These are phyloP conservation scores for Drosophila bocki DNA, from an alignment of 1,140 invertebrate species.

Conservation along the genomic window DNA sequence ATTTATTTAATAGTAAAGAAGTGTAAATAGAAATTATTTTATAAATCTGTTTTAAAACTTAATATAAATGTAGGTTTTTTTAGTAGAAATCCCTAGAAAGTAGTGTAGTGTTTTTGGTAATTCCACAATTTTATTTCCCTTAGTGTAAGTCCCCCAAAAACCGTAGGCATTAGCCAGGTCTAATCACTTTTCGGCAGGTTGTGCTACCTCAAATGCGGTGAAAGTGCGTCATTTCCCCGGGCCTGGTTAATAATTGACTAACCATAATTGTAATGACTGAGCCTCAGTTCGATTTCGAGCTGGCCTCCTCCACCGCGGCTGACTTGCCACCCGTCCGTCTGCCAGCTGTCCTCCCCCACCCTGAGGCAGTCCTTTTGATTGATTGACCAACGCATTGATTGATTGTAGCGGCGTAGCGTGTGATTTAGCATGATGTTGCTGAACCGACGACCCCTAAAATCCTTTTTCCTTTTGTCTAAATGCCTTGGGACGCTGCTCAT, in stretches of 20 bases:
- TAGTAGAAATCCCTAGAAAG: background rate
- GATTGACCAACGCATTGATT: constrained; percentile 67
- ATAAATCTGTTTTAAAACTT: no score
- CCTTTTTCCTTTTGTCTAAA: constrained; percentile 32
- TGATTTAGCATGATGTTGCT: constrained; percentile 32
- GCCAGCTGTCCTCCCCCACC: constrained; percentile 2
- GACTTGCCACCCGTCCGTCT: constrained; percentile 11
- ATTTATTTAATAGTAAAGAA: background rate
- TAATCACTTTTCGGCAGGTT: constrained; percentile 22
- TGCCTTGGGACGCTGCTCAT: constrained; percentile 4
- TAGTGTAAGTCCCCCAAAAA: background rate
- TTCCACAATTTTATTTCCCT: background rate
- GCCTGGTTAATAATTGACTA: constrained; percentile 67
- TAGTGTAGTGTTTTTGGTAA: background rate
- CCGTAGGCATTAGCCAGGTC: background rate
- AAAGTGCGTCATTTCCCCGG: constrained; percentile 56
- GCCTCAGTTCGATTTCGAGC: constrained; percentile 41
- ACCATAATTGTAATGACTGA: constrained; percentile 63
- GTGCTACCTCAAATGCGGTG: background rate
- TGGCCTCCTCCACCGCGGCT: background rate
- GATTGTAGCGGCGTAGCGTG: constrained; percentile 50
- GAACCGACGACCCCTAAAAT: constrained; percentile 1
- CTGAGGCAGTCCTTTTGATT: constrained; percentile 38
- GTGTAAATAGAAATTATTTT: background rate
- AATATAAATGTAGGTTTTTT: background rate